Conservation (phyloP, 2,113 vertebrate genomes). For the Strix aluco region DNA sequence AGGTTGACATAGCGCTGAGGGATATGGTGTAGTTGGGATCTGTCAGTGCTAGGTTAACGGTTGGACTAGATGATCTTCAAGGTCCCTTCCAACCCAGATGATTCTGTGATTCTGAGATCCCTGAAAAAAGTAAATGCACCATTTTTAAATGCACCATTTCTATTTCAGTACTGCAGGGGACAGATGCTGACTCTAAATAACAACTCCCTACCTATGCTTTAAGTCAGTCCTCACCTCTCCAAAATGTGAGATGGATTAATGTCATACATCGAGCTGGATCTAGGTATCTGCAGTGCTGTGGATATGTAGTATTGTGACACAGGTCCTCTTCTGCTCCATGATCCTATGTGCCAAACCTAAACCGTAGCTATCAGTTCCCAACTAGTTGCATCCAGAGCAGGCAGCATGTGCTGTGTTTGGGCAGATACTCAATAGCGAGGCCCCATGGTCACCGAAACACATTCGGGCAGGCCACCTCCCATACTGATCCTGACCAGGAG, state of each 20-base stretch:
- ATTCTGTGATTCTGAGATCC: too few relatives aligned
- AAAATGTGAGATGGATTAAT: not conserved
- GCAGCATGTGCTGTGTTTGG: not conserved
- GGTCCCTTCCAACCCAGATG: too few relatives aligned
- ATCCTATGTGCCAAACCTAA: not conserved
- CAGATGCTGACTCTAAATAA: not conserved
- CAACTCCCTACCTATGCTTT: not conserved
- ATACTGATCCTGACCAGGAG: not conserved
- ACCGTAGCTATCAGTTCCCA: not conserved
- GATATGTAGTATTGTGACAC: not conserved
- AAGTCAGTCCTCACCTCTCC: not conserved
- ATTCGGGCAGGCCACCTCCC: not conserved
- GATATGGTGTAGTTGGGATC: too few relatives aligned
- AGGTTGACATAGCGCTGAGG: too few relatives aligned
- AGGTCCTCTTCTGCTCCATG: not conserved
- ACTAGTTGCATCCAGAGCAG: not conserved
- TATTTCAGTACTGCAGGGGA: not conserved
- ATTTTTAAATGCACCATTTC: not conserved
- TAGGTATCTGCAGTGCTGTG: not conserved
- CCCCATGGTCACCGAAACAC: not conserved
- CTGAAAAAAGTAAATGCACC: not conserved
- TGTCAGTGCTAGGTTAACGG: too few relatives aligned
- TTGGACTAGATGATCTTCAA: too few relatives aligned
- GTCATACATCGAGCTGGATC: not conserved
- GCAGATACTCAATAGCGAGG: not conserved